A percentile compares a stretch with the other conserved stretches of the same genome.
phyloP scores from a whole-genome alignment of 2,113 vertebrate species.

The Macrotis lagotis region DNA sequence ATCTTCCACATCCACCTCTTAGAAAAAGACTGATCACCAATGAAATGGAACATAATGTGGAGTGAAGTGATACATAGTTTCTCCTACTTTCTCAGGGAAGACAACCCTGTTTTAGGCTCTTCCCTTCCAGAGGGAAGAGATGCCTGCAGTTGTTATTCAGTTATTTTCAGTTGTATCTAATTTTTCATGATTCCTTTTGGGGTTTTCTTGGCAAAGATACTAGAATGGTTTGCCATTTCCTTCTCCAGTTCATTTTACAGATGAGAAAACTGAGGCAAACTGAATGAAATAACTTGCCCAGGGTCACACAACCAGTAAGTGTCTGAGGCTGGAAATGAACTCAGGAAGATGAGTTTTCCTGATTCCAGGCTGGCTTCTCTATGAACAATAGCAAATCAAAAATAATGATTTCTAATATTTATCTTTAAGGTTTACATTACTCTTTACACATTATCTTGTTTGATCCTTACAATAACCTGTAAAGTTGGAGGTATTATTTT shows the following conservation, averaged over 20 bases:
- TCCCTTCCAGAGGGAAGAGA: too few species aligned
- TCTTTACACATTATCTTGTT: neutral
- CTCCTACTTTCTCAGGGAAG: neutral
- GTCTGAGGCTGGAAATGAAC: neutral
- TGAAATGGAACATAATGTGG: neutral
- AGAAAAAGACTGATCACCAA: slow-evolving; percentile 18
- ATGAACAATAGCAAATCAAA: too few species aligned
- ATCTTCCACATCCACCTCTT: slow-evolving; percentile 13
- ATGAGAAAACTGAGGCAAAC: neutral
- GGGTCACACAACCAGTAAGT: neutral
- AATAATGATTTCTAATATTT: neutral
- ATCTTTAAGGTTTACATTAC: neutral
- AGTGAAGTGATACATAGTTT: neutral
- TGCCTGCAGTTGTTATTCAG: neutral
- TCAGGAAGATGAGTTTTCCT: neutral
- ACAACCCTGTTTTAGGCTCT: neutral
- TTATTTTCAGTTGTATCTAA: neutral
- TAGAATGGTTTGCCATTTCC: neutral
- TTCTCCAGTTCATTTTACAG: neutral
- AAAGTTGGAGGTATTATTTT: neutral
- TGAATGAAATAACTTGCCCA: neutral
- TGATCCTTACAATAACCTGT: neutral
- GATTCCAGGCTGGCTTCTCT: neutral
- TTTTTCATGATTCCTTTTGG: neutral
- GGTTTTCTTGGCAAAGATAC: neutral